These are phyloP conservation scores for Epistrophella euchroma DNA, from an alignment of 2,888 invertebrate genomes.

Conservation along the genomic window DNA sequence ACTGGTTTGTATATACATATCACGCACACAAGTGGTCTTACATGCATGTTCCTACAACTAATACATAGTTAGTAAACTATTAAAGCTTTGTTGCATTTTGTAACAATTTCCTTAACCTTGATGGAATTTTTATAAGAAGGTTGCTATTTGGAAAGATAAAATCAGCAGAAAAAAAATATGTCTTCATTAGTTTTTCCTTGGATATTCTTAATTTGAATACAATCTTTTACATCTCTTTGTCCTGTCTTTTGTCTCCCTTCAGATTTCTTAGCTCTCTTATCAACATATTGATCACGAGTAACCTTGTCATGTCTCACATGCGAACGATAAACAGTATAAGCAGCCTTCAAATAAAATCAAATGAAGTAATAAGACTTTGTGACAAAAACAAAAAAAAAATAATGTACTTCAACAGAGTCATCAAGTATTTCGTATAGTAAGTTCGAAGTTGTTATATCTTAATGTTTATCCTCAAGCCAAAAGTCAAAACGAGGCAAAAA, in stretches of 20 bases:
- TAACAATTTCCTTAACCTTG: neutral
- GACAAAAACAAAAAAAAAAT: slow-evolving; percentile 12
- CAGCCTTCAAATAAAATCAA: slow-evolving; percentile 46
- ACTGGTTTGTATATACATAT: too few relatives aligned
- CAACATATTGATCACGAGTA: slow-evolving; percentile 38
- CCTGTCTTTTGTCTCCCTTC: slow-evolving; percentile 13
- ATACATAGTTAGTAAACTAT: neutral
- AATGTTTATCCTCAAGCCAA: slow-evolving; percentile 35
- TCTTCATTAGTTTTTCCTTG: slow-evolving; percentile 32
- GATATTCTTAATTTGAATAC: slow-evolving; percentile 57
- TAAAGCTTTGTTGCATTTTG: neutral
- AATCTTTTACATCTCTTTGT: slow-evolving; percentile 50
- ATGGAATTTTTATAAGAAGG: neutral
- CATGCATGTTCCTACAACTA: too few relatives aligned
- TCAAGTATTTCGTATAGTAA: slow-evolving; percentile 16
- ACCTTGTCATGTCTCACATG: slow-evolving; percentile 15
- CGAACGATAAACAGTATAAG: slow-evolving; percentile 17
- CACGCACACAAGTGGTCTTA: too few relatives aligned
- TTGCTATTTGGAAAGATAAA: slow-evolving; percentile 19
- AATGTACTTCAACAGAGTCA: slow-evolving; percentile 49
- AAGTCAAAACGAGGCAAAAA: slow-evolving; percentile 34
- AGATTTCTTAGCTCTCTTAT: slow-evolving; percentile 4
- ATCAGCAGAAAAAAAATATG: slow-evolving; percentile 12
- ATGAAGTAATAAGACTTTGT: slow-evolving; percentile 56
- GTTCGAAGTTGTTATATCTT: too few relatives aligned